Conservation (phyloP, 2,797 vertebrate species). For the Sparidentex hasta region DNA sequence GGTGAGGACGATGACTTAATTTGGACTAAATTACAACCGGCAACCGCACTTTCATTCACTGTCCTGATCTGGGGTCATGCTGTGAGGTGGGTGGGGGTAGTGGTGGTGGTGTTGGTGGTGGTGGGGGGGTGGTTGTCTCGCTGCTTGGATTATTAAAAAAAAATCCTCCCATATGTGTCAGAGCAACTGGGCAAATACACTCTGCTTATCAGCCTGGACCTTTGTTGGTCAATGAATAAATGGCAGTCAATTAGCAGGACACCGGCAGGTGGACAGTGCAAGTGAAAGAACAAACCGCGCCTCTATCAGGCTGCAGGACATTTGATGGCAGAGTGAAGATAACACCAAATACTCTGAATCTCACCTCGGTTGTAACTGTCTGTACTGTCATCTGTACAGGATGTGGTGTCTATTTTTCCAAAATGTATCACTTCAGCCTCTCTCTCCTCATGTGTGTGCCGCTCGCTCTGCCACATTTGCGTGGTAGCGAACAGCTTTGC, state of each 20-base stretch:
- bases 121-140: background rate
- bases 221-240: slow-evolving; percentile 48
- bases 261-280: slow-evolving; percentile 34
- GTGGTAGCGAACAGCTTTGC: slow-evolving; percentile 81
- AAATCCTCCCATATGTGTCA: slow-evolving; percentile 17
- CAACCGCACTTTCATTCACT: background rate
- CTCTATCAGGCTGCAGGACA: slow-evolving; percentile 7
- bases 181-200: slow-evolving; percentile 39
- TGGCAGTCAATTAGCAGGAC: slow-evolving; percentile 40
- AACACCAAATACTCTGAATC: background rate
- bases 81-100: no score
- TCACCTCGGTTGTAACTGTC: background rate
- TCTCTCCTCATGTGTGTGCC: background rate
- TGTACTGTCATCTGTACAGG: slow-evolving; percentile 8
- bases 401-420: slow-evolving; percentile 37
- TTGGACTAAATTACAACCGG: slow-evolving; percentile 9
- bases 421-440: slow-evolving; percentile 44
- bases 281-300: slow-evolving; percentile 19
- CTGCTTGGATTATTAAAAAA: slow-evolving; percentile 34
- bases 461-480: slow-evolving; percentile 72
- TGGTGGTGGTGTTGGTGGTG: no score
- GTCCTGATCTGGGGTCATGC: slow-evolving; percentile 6
- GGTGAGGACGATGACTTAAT: slow-evolving; percentile 19
- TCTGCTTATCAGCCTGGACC: slow-evolving; percentile 49
- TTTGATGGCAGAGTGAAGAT: slow-evolving; percentile 35